These are phyloP conservation scores for Apis cerana DNA, from an alignment of 1,140 invertebrate genomes.

Conservation along the genomic window DNA sequence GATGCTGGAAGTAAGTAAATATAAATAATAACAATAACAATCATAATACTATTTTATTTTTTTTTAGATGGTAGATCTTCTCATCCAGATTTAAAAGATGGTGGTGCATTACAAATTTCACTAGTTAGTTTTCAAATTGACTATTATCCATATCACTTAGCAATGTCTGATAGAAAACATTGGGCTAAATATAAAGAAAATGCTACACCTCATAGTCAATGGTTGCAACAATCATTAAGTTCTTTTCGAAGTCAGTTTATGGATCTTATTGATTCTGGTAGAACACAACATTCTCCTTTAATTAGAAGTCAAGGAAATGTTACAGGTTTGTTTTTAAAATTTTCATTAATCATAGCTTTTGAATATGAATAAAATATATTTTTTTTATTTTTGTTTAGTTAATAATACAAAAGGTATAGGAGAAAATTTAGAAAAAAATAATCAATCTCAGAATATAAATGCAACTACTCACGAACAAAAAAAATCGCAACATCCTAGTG, in stretches of 20 bases:
- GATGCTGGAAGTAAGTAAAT: conserved; percentile 89
- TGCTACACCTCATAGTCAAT: conserved; percentile 86
- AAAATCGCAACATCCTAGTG: conserved; percentile 72
- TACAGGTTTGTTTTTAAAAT: conserved; percentile 58
- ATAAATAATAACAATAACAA: not conserved
- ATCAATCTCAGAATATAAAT: conserved; percentile 63
- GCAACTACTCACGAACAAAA: conserved; percentile 67
- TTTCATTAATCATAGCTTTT: not conserved
- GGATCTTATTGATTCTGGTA: conserved; percentile 84
- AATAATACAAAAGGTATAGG: conserved; percentile 62
- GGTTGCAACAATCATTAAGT: conserved; percentile 87
- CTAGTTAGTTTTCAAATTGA: conserved; percentile 95
- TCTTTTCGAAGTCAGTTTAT: conserved; percentile 86
- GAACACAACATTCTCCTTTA: conserved; percentile 83
- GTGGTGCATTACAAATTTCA: conserved; percentile 96
- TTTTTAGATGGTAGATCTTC: conserved; percentile 88
- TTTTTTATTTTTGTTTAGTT: conserved; percentile 52
- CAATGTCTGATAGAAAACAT: conserved; percentile 91
- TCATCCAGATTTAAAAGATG: conserved; percentile 92
- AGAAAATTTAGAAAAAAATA: conserved; percentile 70
- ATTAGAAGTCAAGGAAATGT: conserved; percentile 77
- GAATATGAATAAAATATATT: conserved; percentile 16
- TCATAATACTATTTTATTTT: conserved; percentile 24
- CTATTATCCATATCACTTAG: conserved; percentile 98
- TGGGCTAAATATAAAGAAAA: conserved; percentile 91